Conservation (phyloP, 2,113 vertebrate species). For the Neodon shergylaensis region DNA sequence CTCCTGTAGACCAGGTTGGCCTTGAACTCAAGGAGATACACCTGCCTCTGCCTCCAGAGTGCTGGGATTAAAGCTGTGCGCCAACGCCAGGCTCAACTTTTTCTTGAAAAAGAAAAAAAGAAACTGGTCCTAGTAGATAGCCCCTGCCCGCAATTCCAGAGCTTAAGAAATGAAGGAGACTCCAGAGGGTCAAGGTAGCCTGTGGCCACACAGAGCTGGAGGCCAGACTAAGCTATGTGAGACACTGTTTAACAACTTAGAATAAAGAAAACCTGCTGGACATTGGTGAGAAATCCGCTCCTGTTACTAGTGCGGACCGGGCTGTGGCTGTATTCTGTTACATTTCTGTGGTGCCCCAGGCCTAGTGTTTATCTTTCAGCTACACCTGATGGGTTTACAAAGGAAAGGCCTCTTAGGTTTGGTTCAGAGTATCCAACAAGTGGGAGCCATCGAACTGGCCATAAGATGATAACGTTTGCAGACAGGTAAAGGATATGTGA, state of each 20-base stretch:
- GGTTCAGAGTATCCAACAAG: constrained; percentile 38
- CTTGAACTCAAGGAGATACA: no score
- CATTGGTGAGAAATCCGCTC: background rate
- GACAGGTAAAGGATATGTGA: background rate
- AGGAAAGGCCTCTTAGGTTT: background rate
- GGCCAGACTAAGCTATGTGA: background rate
- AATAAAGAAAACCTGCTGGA: background rate
- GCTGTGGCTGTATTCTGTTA: background rate
- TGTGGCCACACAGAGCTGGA: no score
- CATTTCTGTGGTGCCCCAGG: background rate
- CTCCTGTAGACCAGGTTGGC: no score
- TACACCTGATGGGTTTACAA: background rate
- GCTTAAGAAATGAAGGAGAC: background rate
- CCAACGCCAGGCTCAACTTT: no score
- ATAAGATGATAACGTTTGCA: background rate
- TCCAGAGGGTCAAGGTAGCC: background rate
- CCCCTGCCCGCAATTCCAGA: background rate
- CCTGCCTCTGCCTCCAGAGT: no score
- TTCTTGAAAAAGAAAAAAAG: background rate
- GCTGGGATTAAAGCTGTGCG: no score
- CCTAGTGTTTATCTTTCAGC: constrained; percentile 32
- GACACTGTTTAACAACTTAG: background rate
- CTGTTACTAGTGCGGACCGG: no score
- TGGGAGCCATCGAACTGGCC: background rate
- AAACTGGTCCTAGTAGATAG: background rate